Evolutionary conservation across 2,113 vertebrate species (phyloP), one percentile per base, ranked within the genome.

Genomic region (Sitta europaea): DNA sequence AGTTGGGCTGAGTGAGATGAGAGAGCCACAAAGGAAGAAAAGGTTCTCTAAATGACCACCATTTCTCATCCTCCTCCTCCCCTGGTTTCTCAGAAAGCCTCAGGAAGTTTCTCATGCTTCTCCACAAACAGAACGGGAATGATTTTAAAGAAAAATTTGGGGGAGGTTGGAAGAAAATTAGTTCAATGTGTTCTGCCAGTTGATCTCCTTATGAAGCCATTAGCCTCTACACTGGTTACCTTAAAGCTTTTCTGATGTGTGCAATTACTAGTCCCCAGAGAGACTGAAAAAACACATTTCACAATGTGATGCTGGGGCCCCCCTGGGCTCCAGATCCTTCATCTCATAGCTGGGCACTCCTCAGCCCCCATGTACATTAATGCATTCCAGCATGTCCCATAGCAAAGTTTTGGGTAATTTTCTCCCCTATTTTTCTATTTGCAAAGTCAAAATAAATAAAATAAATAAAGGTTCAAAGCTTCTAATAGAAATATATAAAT

Each of bases 171-270:
- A 84, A 87, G 71, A 88, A 96, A 97, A 96, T 96, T 70, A 81
- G 24, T 93, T 96, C 94, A 94, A 57, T 81, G 45, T 96, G 87
- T 88, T 91, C 83, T 88, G 47, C 50, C 92, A 93, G 88, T 95
- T 78, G 45, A 79, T 71, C 82, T 88, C 76, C 65, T 95, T 73
- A 80, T 72, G 78, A 72, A 96, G 79, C 85, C 68, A 33, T 94
- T 94, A 68, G 42, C 40, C 48, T 77, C 58, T 72, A 33, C 33
- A 7, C 0, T 75, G 42, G 79, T 93, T 94, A 93, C 90, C 96
- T 93, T 76, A 74, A 86, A 66, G 75, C 70, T 93, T 88, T 86
- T 87, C 68, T 73, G 77, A 86, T 1, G 0, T 66, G 27, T 1
- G 3, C 59, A 84, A 88, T 92, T 95, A 85, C 62, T 53, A 54